phyloP scores from a whole-genome alignment of 2,888 invertebrate genomes.

The Drosophila niveifrons region DNA sequence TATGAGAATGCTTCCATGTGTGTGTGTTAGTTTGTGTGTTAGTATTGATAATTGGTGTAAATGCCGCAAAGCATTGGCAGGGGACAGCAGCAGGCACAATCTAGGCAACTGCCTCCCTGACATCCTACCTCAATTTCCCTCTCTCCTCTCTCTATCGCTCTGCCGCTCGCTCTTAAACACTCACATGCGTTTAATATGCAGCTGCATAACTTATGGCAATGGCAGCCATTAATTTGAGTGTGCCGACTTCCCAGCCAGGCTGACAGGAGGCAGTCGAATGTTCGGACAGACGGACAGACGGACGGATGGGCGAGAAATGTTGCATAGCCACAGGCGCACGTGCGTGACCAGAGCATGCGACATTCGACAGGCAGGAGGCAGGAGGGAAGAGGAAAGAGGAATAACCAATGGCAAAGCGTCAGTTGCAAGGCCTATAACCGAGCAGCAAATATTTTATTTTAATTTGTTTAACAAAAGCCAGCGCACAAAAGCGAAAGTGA shows the following conservation, averaged over 20 bases:
- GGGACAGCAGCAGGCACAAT: slow-evolving; percentile 38
- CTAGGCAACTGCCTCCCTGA: background rate
- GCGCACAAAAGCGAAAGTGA: slow-evolving; percentile 45
- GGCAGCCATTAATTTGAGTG: slow-evolving; percentile 77
- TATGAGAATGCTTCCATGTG: slow-evolving; percentile 17
- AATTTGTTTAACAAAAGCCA: slow-evolving; percentile 72
- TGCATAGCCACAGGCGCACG: slow-evolving; percentile 81
- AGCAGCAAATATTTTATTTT: slow-evolving; percentile 71
- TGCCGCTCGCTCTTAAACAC: slow-evolving; percentile 15
- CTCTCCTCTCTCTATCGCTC: slow-evolving; percentile 11
- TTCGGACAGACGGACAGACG: background rate
- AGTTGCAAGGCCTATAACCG: slow-evolving; percentile 24
- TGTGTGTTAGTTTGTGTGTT: slow-evolving; percentile 30
- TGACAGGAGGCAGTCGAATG: background rate
- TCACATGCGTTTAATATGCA: slow-evolving; percentile 72
- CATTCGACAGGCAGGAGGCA: slow-evolving; percentile 1
- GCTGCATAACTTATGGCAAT: slow-evolving; percentile 78
- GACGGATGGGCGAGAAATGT: slow-evolving; percentile 31
- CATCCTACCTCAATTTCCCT: slow-evolving; percentile 11
- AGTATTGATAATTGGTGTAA: slow-evolving; percentile 78
- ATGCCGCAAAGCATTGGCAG: slow-evolving; percentile 66
- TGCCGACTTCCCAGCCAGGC: slow-evolving; percentile 27
- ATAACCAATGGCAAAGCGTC: background rate
- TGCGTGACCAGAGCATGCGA: slow-evolving; percentile 66
- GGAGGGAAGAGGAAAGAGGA: background rate